These are phyloP conservation scores for Mamestra brassicae DNA, from an alignment of 2,888 invertebrate genomes.

Conservation along the genomic window DNA sequence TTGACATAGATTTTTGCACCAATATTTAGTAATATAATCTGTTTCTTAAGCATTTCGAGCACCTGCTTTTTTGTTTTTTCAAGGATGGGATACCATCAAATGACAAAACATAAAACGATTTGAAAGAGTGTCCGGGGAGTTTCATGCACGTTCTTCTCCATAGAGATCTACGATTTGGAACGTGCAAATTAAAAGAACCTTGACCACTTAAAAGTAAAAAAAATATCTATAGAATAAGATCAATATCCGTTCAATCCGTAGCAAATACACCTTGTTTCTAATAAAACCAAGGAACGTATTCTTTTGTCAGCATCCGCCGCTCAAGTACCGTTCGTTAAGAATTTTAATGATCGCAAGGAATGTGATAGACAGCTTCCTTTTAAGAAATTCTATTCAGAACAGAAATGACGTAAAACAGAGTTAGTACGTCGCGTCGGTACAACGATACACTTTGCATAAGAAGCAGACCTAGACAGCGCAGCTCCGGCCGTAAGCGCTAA, in stretches of 20 bases:
- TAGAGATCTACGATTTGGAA: too few relatives aligned
- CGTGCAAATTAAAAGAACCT: too few relatives aligned
- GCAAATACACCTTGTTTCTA: constrained; percentile 36
- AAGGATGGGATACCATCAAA: too few relatives aligned
- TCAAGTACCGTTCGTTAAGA: constrained; percentile 49
- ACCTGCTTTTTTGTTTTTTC: too few relatives aligned
- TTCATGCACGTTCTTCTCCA: too few relatives aligned
- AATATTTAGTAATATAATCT: neutral
- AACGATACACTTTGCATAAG: constrained; percentile 64
- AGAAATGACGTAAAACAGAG: constrained; percentile 59
- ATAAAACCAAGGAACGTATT: constrained; percentile 30
- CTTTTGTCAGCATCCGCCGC: constrained; percentile 41
- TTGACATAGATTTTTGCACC: constrained; percentile 10
- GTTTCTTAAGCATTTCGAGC: neutral
- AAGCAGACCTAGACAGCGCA: constrained; percentile 46
- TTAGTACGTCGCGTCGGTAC: constrained; percentile 27
- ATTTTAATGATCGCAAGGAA: constrained; percentile 46
- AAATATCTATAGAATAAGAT: neutral
- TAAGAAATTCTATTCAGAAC: constrained; percentile 47
- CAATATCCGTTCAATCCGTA: constrained; percentile 22
- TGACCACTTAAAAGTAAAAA: too few relatives aligned
- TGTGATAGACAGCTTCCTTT: constrained; percentile 63
- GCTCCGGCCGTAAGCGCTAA: constrained; percentile 29
- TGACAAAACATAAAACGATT: too few relatives aligned
- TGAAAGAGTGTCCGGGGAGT: too few relatives aligned